Base-by-base conservation (phyloP, 2,888 invertebrate genomes). In the Clistopyga incitator region DNA sequence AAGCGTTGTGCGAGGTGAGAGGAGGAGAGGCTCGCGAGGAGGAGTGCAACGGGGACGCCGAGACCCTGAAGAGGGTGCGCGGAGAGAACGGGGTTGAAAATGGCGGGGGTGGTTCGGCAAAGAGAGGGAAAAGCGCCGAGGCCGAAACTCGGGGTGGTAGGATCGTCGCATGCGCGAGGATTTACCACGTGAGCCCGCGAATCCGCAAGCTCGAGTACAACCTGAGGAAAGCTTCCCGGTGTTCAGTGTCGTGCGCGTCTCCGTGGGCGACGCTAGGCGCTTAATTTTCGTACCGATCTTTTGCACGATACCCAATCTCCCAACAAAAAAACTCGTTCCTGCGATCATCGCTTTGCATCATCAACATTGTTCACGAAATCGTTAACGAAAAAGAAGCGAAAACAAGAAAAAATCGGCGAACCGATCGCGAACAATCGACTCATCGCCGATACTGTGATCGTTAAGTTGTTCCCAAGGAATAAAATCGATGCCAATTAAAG, bases 111-210 rank as follows among this genome's bases (percentile, higher is more conserved):
- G 54, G 56, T 20, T 61, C 71, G 78, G 18, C 20, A 13, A 65
- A 23, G 78, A 56, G 54, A 72, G 88, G 86, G 86, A 64, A 77
- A 77, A 77, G 68, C 72, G 72, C 61, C 72, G 64, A 77, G 47
- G 71, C 52, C 10, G 70, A 74, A 78, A 74, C 64, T 54, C 23
- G 56, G 23, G 70, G 78, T 70, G 85, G 88, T 85, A 88, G 88
- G 88, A 88, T 87, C 85, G 90, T 91, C 90, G 92, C 92, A 92
- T 92, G 92, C 92, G 92, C 92, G 86, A 88, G 87, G 89, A 90
- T 90, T 90, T 88, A 90, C 90, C 92, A 92, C 92, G 92, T 92
- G 92, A 92, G 91, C 89, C 90, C 90, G 91, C 91, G 91, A 91
- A 92, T 89, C 89, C 88, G 84, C 82, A 87, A 88, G 88, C 89